phyloP scores from a whole-genome alignment of 53 echinoderm and acorn worm genomes.

The Actinopyga echinites region DNA sequence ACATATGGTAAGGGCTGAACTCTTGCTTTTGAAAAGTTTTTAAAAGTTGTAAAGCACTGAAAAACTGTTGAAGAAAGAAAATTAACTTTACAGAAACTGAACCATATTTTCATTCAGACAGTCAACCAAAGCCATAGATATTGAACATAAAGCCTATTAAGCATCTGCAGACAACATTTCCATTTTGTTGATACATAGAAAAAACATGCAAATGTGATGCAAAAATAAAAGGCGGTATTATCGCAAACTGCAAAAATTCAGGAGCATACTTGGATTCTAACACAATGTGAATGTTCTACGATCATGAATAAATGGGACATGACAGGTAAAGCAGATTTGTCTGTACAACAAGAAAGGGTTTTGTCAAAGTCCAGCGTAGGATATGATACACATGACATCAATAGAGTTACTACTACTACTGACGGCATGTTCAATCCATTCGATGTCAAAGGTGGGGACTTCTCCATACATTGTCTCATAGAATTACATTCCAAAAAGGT shows the following conservation, averaged over 20 bases:
- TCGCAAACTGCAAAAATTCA: conserved; percentile 39
- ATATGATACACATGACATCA: not conserved
- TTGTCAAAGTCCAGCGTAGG: conserved; percentile 4
- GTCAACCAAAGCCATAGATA: conserved; percentile 30
- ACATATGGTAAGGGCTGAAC: not conserved
- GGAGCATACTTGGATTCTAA: conserved; percentile 54
- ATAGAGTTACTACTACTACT: not conserved
- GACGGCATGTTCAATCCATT: conserved; percentile 39
- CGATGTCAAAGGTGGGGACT: not conserved
- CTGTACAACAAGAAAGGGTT: not conserved
- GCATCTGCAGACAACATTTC: conserved; percentile 26
- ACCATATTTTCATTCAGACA: conserved; percentile 8
- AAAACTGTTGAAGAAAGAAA: conserved; percentile 3
- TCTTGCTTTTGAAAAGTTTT: not conserved
- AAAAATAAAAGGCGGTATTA: conserved; percentile 53
- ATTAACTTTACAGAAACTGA: conserved; percentile 13
- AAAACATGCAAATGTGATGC: conserved; percentile 61
- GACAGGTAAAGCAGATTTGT: conserved; percentile 23
- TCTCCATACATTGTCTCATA: not conserved
- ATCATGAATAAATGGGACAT: conserved; percentile 43
- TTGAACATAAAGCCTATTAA: conserved; percentile 42
- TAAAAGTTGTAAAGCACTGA: not conserved
- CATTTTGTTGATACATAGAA: conserved; percentile 65
- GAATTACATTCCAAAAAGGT: conserved; percentile 20
- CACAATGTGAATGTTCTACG: conserved; percentile 46